A percentile compares a stretch with the other conserved stretches of the same genome.
Conservation (phyloP, 2,888 invertebrate genomes). For the Hecatera dysodea region DNA sequence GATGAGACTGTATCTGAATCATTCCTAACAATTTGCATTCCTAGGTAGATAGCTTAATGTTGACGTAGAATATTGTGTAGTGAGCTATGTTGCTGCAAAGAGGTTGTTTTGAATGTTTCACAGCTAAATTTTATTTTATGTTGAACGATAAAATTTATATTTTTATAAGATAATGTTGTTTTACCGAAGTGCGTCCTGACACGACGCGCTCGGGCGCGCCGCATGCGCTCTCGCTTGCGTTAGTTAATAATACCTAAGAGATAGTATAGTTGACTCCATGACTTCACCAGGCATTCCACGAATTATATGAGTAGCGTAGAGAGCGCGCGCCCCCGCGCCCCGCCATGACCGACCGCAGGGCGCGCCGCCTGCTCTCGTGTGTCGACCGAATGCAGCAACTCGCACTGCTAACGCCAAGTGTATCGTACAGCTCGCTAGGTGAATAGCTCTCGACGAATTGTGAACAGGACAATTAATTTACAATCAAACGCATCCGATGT, state of each 20-base stretch:
- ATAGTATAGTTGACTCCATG: conserved; percentile 79
- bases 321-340: conserved; percentile 19
- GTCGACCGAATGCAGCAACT: not conserved
- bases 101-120: conserved; percentile 55
- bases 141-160: conserved; percentile 59
- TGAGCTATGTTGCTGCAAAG: conserved; percentile 36
- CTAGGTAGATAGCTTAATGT: conserved; percentile 67
- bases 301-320: conserved; percentile 68
- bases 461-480: not conserved
- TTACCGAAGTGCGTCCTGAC: conserved; percentile 18
- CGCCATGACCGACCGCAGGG: not conserved
- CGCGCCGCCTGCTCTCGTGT: not conserved
- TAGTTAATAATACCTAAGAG: conserved; percentile 34
- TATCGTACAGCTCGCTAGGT: not conserved
- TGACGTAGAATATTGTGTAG: conserved; percentile 56
- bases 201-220: conserved; percentile 7
- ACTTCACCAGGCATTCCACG: conserved; percentile 86
- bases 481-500: not conserved
- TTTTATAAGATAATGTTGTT: conserved; percentile 58
- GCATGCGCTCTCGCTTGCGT: conserved; percentile 1
- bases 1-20: conserved; percentile 78
- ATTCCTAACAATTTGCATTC: conserved; percentile 74
- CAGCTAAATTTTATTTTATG: conserved; percentile 58
- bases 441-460: not conserved
- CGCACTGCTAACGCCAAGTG: not conserved